Base-by-base conservation (phyloP, 2,888 invertebrate species). In the Ornithoptera priamus region DNA sequence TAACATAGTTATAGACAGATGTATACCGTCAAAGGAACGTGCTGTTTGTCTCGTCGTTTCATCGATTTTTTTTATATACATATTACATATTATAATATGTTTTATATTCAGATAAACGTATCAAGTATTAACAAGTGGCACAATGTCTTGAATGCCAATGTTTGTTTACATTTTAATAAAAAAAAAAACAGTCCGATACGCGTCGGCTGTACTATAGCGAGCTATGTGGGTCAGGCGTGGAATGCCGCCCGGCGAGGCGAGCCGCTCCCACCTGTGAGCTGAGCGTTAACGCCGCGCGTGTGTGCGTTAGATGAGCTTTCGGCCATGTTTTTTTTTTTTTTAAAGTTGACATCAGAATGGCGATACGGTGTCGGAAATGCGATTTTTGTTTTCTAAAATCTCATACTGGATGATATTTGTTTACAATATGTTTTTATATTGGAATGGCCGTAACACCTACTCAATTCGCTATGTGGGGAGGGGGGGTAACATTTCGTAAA, bases 161-260 rank as follows among this genome's bases (percentile, higher is more conserved):
- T 70, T 70, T 70, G 70, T 70, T 70, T 70, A 70, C 64, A 70
- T 70, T 65, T 61, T 61, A 46, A 57, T 36, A 61, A 67, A 70
- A 67, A 66, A 66, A 67, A 64, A 53, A 73, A 75, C 62, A 71
- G 75, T 73, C 79, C 81, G 74, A 74, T 76, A 65, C 77, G 68
- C 70, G 70, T n/a, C 73, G 75, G 71, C 72, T 72, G 75, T 73
- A 80, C 78, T 77, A 73, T 71, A 75, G 62, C 68, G 62, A 78
- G 76, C 81, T 85, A 92, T 90, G 90, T 91, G 88, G 92, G 92
- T 91, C 91, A 92, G 78, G 75, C 76, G 80, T 83, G 87, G 92
- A 92, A 92, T 92, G 92, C 86, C 82, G 87, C 85, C 81, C 76
- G 77, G 85, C 88, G 80, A 82, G 91, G 85, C 88, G 80, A 82